These are phyloP conservation scores for Drosophila prostipennis DNA, from an alignment of 2,888 invertebrate genomes.

Conservation along the genomic window DNA sequence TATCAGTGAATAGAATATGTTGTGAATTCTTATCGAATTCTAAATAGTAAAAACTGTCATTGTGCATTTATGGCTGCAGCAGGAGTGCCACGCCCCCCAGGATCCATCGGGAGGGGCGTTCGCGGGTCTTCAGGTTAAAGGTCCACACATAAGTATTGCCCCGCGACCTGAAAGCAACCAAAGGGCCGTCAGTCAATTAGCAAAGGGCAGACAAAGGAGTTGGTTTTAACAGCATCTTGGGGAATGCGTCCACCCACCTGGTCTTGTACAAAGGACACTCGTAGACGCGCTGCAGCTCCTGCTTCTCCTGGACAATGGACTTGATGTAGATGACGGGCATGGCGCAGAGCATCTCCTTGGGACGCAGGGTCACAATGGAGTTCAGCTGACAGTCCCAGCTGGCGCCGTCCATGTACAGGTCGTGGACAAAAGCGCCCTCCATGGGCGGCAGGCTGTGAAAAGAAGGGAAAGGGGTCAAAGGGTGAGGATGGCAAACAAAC, in stretches of 20 bases:
- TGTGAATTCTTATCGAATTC: too few relatives aligned
- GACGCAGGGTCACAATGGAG: slow-evolving; percentile 92
- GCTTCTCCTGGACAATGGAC: slow-evolving; percentile 95
- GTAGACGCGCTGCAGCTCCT: slow-evolving; percentile 93
- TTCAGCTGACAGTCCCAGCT: slow-evolving; percentile 94
- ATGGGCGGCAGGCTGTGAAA: slow-evolving; percentile 89
- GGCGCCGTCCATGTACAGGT: slow-evolving; percentile 96
- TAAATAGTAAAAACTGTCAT: background rate
- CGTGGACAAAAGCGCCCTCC: slow-evolving; percentile 96
- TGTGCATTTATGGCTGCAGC: slow-evolving; percentile 89
- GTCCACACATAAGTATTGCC: slow-evolving; percentile 98
- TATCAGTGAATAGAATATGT: too few relatives aligned
- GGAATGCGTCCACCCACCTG: slow-evolving; percentile 84
- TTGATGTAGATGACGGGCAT: slow-evolving; percentile 96
- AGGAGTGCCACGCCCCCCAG: slow-evolving; percentile 96
- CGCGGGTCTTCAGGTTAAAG: slow-evolving; percentile 95
- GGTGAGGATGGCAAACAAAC: background rate
- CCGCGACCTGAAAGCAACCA: slow-evolving; percentile 86
- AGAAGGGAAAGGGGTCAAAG: background rate
- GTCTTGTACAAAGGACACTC: slow-evolving; percentile 98
- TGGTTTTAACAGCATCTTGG: background rate
- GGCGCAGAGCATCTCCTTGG: slow-evolving; percentile 95
- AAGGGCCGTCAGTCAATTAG: background rate
- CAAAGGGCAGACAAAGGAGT: background rate
- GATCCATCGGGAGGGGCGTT: slow-evolving; percentile 95